Conservation (phyloP, 53 echinoderm and acorn worm species). For the Stichopus horrens region DNA sequence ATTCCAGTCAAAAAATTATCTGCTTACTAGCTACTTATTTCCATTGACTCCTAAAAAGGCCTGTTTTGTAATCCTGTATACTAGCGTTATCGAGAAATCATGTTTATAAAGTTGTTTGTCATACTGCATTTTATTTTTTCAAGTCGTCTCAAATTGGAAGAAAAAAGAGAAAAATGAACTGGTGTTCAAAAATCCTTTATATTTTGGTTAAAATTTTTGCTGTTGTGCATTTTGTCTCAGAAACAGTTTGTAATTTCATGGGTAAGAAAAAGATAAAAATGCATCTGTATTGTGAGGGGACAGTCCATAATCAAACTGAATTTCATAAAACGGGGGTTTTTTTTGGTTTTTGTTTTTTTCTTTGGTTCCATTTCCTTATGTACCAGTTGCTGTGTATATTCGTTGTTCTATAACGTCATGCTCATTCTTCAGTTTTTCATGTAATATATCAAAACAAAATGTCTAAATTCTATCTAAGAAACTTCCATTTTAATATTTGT, state of each 20-base stretch:
- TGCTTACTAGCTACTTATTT: too few relatives aligned
- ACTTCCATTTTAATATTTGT: slow-evolving; percentile 43
- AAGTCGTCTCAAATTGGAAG: background rate
- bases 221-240: background rate
- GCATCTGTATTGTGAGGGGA: background rate
- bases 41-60: too few relatives aligned
- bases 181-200: background rate
- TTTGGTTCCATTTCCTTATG: background rate
- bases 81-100: too few relatives aligned
- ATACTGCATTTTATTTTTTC: background rate
- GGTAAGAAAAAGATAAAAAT: background rate
- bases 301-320: background rate
- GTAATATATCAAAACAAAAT: slow-evolving; percentile 23
- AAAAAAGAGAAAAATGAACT: background rate
- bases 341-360: background rate
- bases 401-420: slow-evolving; percentile 14
- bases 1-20: too few relatives aligned
- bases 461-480: slow-evolving; percentile 34
- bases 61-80: too few relatives aligned
- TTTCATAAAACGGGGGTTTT: background rate
- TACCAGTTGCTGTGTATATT: slow-evolving; percentile 29
- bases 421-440: slow-evolving; percentile 38
- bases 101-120: too few relatives aligned
- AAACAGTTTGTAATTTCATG: background rate
- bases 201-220: background rate